Conservation (phyloP, 2,888 invertebrate species). For the Platycnemis pennipes region DNA sequence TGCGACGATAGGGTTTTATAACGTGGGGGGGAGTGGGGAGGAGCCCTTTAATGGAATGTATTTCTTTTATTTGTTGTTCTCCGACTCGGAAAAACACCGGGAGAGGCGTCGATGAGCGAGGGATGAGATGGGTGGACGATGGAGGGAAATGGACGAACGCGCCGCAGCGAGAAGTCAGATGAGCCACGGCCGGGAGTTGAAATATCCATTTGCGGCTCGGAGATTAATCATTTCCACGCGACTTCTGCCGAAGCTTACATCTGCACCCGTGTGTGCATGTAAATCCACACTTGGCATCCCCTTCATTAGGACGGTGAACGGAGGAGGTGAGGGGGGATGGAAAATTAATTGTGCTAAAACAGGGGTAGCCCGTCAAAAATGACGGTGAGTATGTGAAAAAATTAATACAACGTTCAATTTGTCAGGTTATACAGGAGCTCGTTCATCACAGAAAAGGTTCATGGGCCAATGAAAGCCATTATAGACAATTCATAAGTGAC, state of each 20-base stretch:
- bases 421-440: background rate
- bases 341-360: background rate
- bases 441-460: background rate
- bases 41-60: background rate
- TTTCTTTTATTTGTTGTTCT: background rate
- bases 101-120: background rate
- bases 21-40: background rate
- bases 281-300: background rate
- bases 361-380: background rate
- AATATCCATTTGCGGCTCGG: background rate
- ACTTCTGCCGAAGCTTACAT: background rate
- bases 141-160: background rate
- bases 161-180: background rate
- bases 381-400: background rate
- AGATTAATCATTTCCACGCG: slow-evolving; percentile 32
- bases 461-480: no score
- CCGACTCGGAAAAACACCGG: background rate
- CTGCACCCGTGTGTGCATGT: background rate
- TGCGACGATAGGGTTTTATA: background rate
- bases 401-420: background rate
- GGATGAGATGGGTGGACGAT: background rate
- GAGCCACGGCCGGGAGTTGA: background rate
- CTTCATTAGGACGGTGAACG: background rate
- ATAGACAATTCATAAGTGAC: no score
- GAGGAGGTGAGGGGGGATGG: background rate